phyloP scores from a whole-genome alignment of 64 coral and sea anemone genomes.

The Montipora efflorescens region DNA sequence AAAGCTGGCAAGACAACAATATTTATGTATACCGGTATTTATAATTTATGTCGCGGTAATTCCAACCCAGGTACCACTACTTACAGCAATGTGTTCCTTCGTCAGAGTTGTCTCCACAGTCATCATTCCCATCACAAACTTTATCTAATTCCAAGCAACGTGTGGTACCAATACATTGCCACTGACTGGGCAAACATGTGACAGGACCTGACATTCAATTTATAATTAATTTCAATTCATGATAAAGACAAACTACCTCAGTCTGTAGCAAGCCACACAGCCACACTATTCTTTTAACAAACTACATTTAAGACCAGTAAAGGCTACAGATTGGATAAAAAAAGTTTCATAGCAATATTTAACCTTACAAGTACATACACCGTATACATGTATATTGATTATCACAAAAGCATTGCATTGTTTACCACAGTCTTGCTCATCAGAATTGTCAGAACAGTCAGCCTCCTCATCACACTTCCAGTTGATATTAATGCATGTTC shows the following conservation, averaged over 20 bases:
- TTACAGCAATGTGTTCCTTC: constrained; percentile 91
- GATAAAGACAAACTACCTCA: too few species aligned
- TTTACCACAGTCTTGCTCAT: constrained; percentile 77
- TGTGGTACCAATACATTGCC: constrained; percentile 79
- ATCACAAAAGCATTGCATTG: not conserved
- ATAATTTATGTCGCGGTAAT: too few species aligned
- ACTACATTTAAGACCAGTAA: too few species aligned
- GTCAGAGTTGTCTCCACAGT: constrained; percentile 94
- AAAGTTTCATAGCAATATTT: too few species aligned
- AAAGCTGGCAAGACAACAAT: too few species aligned
- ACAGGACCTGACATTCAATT: not conserved
- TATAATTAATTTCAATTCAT: too few species aligned
- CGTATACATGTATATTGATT: too few species aligned
- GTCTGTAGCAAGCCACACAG: too few species aligned
- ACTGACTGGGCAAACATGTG: constrained; percentile 60
- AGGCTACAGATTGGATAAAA: too few species aligned
- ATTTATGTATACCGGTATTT: too few species aligned
- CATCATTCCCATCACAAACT: constrained; percentile 85
- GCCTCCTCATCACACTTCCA: constrained; percentile 86
- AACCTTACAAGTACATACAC: too few species aligned
- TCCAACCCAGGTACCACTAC: not conserved
- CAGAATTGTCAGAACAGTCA: constrained; percentile 84
- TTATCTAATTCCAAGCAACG: constrained; percentile 65
- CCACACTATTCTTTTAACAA: too few species aligned
- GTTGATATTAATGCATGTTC: constrained; percentile 67